Conservation (phyloP, 2,113 vertebrate species). For the Nyctereutes procyonoides region DNA sequence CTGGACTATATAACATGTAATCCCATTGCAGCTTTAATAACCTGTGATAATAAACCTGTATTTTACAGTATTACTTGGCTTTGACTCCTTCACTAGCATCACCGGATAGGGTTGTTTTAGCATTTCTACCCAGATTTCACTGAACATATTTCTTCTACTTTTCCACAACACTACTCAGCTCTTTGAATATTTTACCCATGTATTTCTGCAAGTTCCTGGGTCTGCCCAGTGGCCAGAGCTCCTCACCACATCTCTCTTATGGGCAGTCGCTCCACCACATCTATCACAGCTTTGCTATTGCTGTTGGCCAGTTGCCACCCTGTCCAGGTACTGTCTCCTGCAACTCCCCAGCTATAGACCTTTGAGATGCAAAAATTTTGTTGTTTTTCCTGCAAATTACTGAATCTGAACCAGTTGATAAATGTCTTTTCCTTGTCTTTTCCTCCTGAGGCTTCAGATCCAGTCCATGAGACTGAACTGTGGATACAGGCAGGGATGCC, state of each 20-base stretch:
- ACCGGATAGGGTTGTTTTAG: not conserved
- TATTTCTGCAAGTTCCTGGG: not conserved
- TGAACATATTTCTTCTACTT: not conserved
- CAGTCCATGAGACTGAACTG: not conserved
- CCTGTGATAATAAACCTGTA: not conserved
- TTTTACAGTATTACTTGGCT: not conserved
- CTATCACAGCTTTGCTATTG: not conserved
- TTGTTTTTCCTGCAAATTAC: not conserved
- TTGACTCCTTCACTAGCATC: not conserved
- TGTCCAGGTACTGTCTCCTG: not conserved
- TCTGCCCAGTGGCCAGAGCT: not conserved
- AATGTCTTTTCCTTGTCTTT: not conserved
- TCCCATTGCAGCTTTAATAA: not conserved
- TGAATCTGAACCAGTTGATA: not conserved
- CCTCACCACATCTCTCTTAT: not conserved
- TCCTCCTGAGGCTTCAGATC: not conserved
- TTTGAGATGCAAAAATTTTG: not conserved
- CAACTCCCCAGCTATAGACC: not conserved
- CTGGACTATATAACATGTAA: not conserved
- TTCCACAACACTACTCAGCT: not conserved
- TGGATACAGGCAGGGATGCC: not conserved
- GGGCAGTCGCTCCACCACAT: too few relatives aligned
- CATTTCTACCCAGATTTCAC: conserved; percentile 35
- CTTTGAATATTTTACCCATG: not conserved
- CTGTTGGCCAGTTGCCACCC: not conserved